A percentile compares a stretch with the other conserved stretches of the same genome.
phyloP scores from a whole-genome alignment of 92 coral and sea anemone genomes.

The Pocillopora grandis region DNA sequence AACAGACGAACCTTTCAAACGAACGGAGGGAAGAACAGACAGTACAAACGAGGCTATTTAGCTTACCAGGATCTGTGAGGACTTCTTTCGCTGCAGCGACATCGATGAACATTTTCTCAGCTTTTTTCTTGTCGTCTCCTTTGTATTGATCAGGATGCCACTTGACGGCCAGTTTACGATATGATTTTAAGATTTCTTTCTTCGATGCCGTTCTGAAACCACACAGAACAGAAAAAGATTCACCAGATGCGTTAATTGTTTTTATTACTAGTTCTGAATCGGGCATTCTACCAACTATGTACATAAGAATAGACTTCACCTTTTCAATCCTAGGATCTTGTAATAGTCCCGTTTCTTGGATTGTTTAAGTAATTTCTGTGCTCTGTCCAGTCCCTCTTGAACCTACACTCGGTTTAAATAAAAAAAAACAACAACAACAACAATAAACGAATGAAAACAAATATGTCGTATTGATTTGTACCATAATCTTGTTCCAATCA shows the following conservation, averaged over 20 bases:
- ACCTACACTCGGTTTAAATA: conserved; percentile 53
- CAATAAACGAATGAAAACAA: neutral
- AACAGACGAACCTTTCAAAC: too few relatives aligned
- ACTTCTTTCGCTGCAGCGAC: conserved; percentile 99
- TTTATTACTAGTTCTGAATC: neutral
- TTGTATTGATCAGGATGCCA: conserved; percentile 99
- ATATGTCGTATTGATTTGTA: neutral
- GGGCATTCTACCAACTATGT: neutral
- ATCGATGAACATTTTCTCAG: conserved; percentile 95
- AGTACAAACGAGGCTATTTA: neutral
- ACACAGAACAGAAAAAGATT: neutral
- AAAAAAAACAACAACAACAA: neutral
- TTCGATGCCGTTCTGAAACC: conserved; percentile 83
- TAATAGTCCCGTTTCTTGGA: conserved; percentile 97
- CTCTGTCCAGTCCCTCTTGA: conserved; percentile 99
- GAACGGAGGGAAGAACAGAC: too few relatives aligned
- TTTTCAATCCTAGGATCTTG: conserved; percentile 90
- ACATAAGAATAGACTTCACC: conserved; percentile 47
- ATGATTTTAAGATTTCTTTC: conserved; percentile 85
- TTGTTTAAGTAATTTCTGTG: conserved; percentile 89
- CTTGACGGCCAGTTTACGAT: conserved; percentile 89
- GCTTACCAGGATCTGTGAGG: conserved; percentile 89
- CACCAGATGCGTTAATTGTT: neutral
- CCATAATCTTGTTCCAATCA: too few relatives aligned
- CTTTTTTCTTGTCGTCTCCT: conserved; percentile 87